These are phyloP conservation scores for Drosophila ezoana DNA, from an alignment of 2,888 invertebrate genomes.

Conservation along the genomic window DNA sequence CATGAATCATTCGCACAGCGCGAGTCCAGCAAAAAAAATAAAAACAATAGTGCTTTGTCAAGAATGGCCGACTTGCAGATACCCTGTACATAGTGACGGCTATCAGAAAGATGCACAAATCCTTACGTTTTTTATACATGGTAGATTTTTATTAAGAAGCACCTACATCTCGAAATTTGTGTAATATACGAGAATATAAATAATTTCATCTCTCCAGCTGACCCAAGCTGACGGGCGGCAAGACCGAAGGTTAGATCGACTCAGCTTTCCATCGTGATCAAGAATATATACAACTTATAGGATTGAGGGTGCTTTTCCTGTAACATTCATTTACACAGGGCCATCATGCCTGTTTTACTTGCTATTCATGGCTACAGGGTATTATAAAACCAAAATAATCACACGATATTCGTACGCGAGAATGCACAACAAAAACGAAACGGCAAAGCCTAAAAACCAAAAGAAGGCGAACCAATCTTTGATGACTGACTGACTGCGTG, in stretches of 20 bases:
- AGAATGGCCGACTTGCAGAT: background rate
- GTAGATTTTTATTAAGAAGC: too few species aligned
- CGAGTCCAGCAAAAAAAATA: slow-evolving; percentile 44
- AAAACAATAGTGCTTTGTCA: slow-evolving; percentile 8
- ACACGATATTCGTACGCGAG: slow-evolving; percentile 67
- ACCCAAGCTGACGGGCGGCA: too few species aligned
- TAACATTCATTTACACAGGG: background rate
- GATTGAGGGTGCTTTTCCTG: too few species aligned
- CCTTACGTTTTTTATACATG: too few species aligned
- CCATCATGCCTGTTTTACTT: background rate
- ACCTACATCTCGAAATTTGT: too few species aligned
- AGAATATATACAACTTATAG: too few species aligned
- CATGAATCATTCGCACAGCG: slow-evolving; percentile 79
- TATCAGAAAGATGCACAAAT: background rate
- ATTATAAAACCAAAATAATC: slow-evolving; percentile 66
- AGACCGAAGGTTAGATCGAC: too few species aligned
- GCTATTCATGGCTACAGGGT: background rate
- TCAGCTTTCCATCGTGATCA: too few species aligned
- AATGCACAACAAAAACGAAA: slow-evolving; percentile 45
- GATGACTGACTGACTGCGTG: slow-evolving; percentile 60
- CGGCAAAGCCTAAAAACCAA: slow-evolving; percentile 25
- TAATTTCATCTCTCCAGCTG: too few species aligned
- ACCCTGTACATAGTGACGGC: background rate
- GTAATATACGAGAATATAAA: too few species aligned
- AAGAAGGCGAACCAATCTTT: slow-evolving; percentile 62